A percentile compares a stretch with the other conserved stretches of the same genome.
These are phyloP conservation scores for Spisula subtruncata DNA, from an alignment of 2,888 invertebrate species.

Conservation along the genomic window DNA sequence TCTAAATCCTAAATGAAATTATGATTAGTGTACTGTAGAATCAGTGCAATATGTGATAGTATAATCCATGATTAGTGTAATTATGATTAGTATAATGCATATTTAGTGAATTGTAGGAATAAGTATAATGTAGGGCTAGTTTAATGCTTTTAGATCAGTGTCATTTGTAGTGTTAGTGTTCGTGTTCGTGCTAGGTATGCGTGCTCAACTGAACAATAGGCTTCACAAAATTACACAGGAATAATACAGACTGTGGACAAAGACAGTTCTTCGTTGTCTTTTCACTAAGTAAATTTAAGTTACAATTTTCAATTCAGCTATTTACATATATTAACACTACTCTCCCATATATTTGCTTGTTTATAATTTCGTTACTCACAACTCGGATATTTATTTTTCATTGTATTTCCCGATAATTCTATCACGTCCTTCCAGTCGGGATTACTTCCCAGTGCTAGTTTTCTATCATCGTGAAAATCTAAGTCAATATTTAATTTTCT, in stretches of 20 bases:
- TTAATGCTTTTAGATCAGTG: too few species aligned
- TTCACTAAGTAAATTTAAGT: not conserved
- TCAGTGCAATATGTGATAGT: too few species aligned
- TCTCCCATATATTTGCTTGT: not conserved
- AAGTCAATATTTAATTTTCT: not conserved
- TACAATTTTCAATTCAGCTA: not conserved
- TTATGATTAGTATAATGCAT: too few species aligned
- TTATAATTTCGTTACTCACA: not conserved
- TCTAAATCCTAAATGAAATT: too few species aligned
- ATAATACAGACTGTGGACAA: not conserved
- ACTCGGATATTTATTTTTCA: not conserved
- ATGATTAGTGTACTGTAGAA: too few species aligned
- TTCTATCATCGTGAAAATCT: not conserved
- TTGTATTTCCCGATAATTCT: not conserved
- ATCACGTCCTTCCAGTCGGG: not conserved
- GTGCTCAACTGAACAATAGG: not conserved
- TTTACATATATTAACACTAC: not conserved
- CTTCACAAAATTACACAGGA: not conserved
- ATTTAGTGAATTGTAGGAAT: too few species aligned
- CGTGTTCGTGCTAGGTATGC: not conserved
- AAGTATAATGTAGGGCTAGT: too few species aligned
- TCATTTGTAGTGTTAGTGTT: too few species aligned
- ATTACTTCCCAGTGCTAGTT: not conserved
- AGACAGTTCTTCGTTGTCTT: not conserved
- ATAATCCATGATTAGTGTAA: too few species aligned